Evolutionary conservation across 2,797 vertebrate genomes (phyloP).

Genomic region (Gouania willdenowi): DNA sequence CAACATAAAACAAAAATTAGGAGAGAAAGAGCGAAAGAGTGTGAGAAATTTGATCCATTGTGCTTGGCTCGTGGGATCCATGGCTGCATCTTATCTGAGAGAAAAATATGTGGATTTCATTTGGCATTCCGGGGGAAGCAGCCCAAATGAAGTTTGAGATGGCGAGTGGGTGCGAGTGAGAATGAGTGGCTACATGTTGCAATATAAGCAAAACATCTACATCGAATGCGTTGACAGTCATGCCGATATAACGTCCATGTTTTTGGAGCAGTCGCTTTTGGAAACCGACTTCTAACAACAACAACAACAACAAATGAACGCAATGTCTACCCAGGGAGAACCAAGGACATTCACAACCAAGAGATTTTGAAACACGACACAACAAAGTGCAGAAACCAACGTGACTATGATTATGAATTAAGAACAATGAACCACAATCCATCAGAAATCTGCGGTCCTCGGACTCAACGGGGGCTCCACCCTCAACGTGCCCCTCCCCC

Average conservation of each 20-base stretch:
- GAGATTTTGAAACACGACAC: conserved; percentile 71
- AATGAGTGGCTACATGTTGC: conserved; percentile 99
- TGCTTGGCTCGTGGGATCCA: conserved; percentile 99
- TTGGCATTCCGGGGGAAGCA: conserved; percentile 91
- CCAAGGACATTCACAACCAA: conserved; percentile 77
- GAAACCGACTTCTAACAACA: conserved; percentile 68
- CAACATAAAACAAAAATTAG: conserved; percentile 81
- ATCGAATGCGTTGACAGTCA: conserved; percentile 93
- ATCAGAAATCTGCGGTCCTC: conserved; percentile 86
- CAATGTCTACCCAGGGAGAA: conserved; percentile 68
- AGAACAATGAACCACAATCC: conserved; percentile 78
- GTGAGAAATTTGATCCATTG: conserved; percentile 99
- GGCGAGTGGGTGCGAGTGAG: conserved; percentile 99
- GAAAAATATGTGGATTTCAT: conserved; percentile 98
- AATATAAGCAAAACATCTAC: conserved; percentile 85
- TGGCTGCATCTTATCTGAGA: conserved; percentile 99
- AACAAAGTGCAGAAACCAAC: conserved; percentile 52
- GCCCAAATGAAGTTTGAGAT: conserved; percentile 98
- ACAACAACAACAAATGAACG: conserved; percentile 48
- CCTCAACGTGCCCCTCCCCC: conserved; percentile 62
- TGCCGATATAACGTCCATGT: conserved; percentile 86
- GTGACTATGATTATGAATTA: conserved; percentile 57
- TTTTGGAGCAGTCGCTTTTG: conserved; percentile 86
- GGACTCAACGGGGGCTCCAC: conserved; percentile 71
- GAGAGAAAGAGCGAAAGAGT: conserved; percentile 76